Percentiles rank a stretch among this genome's conserved stretches.
phyloP scores from a whole-genome alignment of 2,888 invertebrate genomes.

The Serripes groenlandicus region DNA sequence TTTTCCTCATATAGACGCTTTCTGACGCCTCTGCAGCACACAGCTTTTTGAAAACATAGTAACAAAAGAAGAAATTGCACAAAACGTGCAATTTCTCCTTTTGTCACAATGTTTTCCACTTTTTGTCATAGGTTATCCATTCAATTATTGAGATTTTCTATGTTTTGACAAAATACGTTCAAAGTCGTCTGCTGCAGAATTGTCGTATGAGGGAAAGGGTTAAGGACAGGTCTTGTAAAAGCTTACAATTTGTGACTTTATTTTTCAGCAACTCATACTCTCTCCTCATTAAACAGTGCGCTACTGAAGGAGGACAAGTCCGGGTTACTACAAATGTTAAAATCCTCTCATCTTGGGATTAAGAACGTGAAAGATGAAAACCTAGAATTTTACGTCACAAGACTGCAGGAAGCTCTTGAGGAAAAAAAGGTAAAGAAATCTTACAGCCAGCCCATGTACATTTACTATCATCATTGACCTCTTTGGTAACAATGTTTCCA shows the following conservation, averaged over 20 bases:
- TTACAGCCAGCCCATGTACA: neutral
- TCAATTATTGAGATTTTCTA: neutral
- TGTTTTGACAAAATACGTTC: too few species aligned
- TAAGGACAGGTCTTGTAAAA: neutral
- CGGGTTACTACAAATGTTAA: slow-evolving; percentile 75
- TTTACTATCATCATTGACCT: too few species aligned
- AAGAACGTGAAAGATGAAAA: slow-evolving; percentile 81
- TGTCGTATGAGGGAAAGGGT: neutral
- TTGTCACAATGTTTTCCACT: neutral
- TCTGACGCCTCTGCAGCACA: too few species aligned
- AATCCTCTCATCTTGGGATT: slow-evolving; percentile 78
- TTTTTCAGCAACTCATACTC: slow-evolving; percentile 71
- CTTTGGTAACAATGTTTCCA: too few species aligned
- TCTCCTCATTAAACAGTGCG: slow-evolving; percentile 76
- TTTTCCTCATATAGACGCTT: too few species aligned
- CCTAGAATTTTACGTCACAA: slow-evolving; percentile 77
- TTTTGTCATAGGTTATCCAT: neutral
- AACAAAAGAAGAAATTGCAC: neutral
- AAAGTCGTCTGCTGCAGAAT: too few species aligned
- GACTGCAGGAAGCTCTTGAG: slow-evolving; percentile 73
- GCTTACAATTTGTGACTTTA: neutral
- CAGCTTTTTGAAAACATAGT: too few species aligned
- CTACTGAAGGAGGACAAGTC: slow-evolving; percentile 76
- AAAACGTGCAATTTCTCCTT: neutral
- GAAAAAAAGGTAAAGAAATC: slow-evolving; percentile 74